Percentiles rank a stretch among this genome's conserved stretches.
phyloP scores from a whole-genome alignment of 2,113 vertebrate genomes.

The Grammomys dolichurus region DNA sequence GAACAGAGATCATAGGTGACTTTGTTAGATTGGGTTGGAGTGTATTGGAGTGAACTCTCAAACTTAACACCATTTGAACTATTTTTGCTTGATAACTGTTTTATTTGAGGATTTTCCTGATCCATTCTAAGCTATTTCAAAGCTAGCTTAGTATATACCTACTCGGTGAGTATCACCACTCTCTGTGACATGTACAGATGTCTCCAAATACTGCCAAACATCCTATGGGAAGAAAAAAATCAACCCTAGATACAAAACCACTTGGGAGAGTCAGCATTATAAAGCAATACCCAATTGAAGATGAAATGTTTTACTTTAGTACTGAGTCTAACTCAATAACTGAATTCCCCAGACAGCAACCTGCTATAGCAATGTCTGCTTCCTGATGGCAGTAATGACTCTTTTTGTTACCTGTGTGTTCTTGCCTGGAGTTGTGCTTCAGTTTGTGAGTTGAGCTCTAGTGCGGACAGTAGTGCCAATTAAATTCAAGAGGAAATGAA shows the following conservation, averaged over 20 bases:
- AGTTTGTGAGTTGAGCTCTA: conserved; percentile 40
- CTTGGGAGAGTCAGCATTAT: neutral
- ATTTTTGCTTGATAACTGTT: neutral
- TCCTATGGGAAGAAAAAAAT: neutral
- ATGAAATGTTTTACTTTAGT: conserved; percentile 37
- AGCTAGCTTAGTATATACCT: neutral
- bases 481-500: conserved; percentile 71
- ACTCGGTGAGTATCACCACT: neutral
- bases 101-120: neutral
- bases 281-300: neutral
- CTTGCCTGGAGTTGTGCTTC: neutral
- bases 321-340: neutral
- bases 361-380: neutral
- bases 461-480: conserved; percentile 23
- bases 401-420: conserved; percentile 14
- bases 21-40: neutral
- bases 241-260: neutral
- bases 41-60: neutral
- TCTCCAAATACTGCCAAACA: neutral
- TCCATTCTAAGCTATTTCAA: neutral
- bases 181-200: neutral
- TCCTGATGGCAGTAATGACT: neutral
- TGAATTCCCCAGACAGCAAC: neutral
- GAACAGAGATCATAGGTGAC: neutral
- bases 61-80: neutral